Conservation (phyloP, 2,797 vertebrate genomes). For the Australoheros facetus region DNA sequence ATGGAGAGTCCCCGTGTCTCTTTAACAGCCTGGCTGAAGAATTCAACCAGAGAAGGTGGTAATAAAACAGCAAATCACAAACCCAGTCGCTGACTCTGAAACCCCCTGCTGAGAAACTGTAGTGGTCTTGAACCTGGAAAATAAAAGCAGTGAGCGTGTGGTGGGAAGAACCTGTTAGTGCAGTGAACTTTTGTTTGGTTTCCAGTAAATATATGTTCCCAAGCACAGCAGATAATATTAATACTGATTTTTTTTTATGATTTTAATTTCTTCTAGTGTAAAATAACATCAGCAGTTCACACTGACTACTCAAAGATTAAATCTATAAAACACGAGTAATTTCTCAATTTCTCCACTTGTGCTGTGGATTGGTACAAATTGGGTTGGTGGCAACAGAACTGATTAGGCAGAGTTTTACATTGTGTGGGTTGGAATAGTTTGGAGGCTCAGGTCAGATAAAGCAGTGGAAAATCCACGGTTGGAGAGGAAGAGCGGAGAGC, state of each 20-base stretch:
- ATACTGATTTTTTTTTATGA: neutral
- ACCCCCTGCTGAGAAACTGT: constrained; percentile 3
- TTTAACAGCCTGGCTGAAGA: constrained; percentile 28
- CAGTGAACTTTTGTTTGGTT: constrained; percentile 5
- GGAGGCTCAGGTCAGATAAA: constrained; percentile 77
- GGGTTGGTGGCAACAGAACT: constrained; percentile 73
- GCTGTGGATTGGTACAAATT: constrained; percentile 59
- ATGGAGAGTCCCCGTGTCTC: neutral
- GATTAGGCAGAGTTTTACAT: constrained; percentile 84
- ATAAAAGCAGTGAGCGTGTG: constrained; percentile 4
- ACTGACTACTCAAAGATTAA: constrained; percentile 22
- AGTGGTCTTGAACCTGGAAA: constrained; percentile 19
- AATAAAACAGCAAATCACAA: constrained; percentile 6
- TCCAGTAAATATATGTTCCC: neutral
- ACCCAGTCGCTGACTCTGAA: neutral
- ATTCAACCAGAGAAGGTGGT: constrained; percentile 16
- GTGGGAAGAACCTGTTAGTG: constrained; percentile 1
- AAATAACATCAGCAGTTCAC: constrained; percentile 12
- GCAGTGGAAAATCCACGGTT: constrained; percentile 80
- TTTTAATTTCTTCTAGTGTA: neutral
- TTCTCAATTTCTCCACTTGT: constrained; percentile 54
- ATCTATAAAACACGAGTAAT: constrained; percentile 34
- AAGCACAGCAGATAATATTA: neutral
- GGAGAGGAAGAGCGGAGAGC: constrained; percentile 69
- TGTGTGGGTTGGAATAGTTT: constrained; percentile 66